Conservation (phyloP, 1,140 invertebrate genomes). For the Drosophila setifemur region DNA sequence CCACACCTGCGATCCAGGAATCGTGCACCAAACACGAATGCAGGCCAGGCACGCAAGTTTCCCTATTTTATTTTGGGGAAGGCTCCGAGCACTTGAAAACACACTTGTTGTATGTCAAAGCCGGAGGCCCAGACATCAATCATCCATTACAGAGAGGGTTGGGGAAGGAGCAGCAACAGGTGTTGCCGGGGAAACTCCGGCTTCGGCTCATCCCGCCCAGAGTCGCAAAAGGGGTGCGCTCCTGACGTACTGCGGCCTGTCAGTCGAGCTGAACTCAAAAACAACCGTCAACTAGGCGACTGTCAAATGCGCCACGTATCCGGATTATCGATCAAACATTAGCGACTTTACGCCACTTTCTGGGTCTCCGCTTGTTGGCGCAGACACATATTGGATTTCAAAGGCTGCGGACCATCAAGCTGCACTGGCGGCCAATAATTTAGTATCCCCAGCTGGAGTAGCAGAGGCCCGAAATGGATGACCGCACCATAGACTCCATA, state of each 20-base stretch:
- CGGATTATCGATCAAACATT: conserved; percentile 76
- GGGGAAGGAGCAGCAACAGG: conserved; percentile 38
- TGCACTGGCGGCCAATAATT: conserved; percentile 17
- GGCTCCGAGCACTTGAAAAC: conserved; percentile 61
- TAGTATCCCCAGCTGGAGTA: conserved; percentile 2
- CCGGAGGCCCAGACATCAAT: conserved; percentile 50
- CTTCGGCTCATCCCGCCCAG: not conserved
- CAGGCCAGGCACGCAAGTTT: conserved; percentile 63
- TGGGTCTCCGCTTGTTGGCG: conserved; percentile 57
- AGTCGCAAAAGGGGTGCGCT: not conserved
- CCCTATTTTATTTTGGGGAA: conserved; percentile 1
- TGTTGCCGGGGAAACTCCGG: conserved; percentile 31
- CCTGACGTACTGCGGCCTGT: conserved; percentile 41
- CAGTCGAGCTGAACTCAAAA: conserved; percentile 65
- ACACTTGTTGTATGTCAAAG: conserved; percentile 73
- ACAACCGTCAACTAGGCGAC: conserved; percentile 78
- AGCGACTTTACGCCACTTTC: conserved; percentile 65
- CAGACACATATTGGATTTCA: conserved; percentile 75
- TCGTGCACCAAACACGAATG: conserved; percentile 45
- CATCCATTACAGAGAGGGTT: conserved; percentile 35
- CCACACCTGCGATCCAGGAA: conserved; percentile 17
- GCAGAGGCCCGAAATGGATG: conserved; percentile 87
- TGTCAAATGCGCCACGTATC: conserved; percentile 72
- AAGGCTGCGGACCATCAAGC: conserved; percentile 33
- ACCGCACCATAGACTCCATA: conserved; percentile 94